phyloP scores from a whole-genome alignment of 2,113 vertebrate genomes.

The Arizona elegans region DNA sequence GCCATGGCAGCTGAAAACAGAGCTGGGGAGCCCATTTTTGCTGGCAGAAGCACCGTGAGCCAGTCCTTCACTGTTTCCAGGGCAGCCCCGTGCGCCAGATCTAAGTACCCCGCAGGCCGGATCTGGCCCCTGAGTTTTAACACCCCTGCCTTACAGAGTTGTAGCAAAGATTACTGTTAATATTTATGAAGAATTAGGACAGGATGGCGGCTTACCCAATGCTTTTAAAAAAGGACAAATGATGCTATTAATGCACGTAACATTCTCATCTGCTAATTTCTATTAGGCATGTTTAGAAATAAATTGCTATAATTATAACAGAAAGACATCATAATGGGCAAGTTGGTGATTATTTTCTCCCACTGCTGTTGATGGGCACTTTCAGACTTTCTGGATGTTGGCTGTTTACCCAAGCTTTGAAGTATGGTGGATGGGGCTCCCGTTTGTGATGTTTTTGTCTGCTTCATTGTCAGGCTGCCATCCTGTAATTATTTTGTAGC shows the following conservation, averaged over 20 bases:
- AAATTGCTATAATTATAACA: not conserved
- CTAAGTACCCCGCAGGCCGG: no score
- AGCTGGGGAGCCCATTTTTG: no score
- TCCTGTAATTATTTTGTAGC: not conserved
- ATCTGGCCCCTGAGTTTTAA: no score
- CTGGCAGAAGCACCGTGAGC: no score
- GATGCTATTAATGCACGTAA: not conserved
- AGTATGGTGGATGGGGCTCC: not conserved
- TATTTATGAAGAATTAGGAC: not conserved
- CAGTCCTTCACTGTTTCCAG: no score
- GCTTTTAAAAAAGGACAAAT: not conserved
- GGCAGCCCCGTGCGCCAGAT: no score
- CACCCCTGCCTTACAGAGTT: not conserved
- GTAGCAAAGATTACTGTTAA: not conserved
- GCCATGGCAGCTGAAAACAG: no score
- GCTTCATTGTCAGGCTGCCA: not conserved
- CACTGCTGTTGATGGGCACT: not conserved
- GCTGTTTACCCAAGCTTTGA: not conserved
- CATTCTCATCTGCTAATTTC: not conserved
- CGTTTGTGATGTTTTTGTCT: not conserved
- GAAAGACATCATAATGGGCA: not conserved
- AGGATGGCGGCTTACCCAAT: not conserved
- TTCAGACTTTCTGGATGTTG: not conserved
- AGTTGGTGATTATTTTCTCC: not conserved
- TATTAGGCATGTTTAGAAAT: not conserved